Base-by-base conservation (phyloP, 2,113 vertebrate species). In the Gobio gobio region DNA sequence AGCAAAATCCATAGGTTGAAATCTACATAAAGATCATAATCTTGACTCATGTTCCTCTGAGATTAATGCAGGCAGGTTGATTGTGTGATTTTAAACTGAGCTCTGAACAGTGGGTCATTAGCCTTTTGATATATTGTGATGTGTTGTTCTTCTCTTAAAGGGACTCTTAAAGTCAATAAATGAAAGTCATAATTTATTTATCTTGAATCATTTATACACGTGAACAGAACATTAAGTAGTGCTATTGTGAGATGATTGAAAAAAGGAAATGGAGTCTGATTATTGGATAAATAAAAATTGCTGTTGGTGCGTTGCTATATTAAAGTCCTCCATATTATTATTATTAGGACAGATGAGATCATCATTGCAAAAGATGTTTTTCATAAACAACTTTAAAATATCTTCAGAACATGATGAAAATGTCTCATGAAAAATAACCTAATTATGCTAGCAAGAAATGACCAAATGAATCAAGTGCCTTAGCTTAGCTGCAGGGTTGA, bases 1-100 rank as follows among this genome's bases (percentile, higher is more conserved):
- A 68, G 75, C 78, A 87, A 70, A 86, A 90, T 92, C 87, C 70
- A 91, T 85, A 85, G 58, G 66, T n/a, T 85, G 87, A 26, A 80
- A 80, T 73, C 40, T 72, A 33, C 78, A 20, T 56, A 2, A 43
- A 82, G 61, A 74, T 74, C 59, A 40, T 20, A 59, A 33, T 5
- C 47, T 73, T 36, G 64, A 68, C 72, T 54, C 18, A 0, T 49
- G 45, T 22, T 72, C 13, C 73, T 40, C 58, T 70, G 68, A 68
- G 24, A 79, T 54, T 63, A 14, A 83, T 78, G 76, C 49, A 40
- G 16, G 16, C 14, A 18, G 10, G 61, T 26, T 47, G n/a, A 49
- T 58, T 54, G 36, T 20, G 24, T 56, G 36, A 84, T 63, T 73
- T 36, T 24, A 51, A 59, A 61, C 8, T 74, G 76, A 40, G 43